These are phyloP conservation scores for Zosterops lateralis DNA, from an alignment of 2,113 vertebrate species.

Conservation along the genomic window DNA sequence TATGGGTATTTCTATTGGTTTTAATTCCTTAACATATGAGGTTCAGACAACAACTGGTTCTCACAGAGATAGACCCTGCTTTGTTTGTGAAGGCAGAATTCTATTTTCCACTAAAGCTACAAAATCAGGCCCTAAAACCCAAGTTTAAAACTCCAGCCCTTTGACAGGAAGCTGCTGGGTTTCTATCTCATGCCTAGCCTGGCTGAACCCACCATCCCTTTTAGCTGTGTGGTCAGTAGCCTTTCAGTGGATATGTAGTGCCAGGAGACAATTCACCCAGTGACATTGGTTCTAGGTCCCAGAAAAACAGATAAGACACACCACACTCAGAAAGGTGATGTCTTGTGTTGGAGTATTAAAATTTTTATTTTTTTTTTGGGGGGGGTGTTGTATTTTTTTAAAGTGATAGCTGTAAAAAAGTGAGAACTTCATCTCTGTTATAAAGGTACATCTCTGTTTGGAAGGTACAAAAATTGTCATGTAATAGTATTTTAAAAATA, in stretches of 20 bases:
- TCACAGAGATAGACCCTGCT: background rate
- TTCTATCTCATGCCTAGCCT: background rate
- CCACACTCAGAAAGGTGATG: background rate
- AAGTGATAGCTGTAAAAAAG: background rate
- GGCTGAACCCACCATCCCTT: background rate
- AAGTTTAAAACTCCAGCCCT: background rate
- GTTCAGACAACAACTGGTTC: background rate
- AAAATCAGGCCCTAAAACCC: background rate
- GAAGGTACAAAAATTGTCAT: background rate
- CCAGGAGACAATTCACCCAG: background rate
- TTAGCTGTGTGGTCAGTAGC: background rate
- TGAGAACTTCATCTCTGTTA: background rate
- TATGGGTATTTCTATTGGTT: background rate
- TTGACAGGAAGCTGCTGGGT: background rate
- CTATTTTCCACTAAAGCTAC: background rate
- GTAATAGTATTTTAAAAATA: background rate
- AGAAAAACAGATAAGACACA: background rate
- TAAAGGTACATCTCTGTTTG: background rate
- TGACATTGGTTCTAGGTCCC: background rate
- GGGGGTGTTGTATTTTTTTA: fast-evolving
- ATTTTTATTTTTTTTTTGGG: background rate
- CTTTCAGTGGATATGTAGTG: background rate
- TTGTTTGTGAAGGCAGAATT: background rate
- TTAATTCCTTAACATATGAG: background rate
- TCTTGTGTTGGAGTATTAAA: background rate